A percentile compares a stretch with the other conserved stretches of the same genome.
Conservation (phyloP, 2,113 vertebrate genomes). For the Spermophilus dauricus region DNA sequence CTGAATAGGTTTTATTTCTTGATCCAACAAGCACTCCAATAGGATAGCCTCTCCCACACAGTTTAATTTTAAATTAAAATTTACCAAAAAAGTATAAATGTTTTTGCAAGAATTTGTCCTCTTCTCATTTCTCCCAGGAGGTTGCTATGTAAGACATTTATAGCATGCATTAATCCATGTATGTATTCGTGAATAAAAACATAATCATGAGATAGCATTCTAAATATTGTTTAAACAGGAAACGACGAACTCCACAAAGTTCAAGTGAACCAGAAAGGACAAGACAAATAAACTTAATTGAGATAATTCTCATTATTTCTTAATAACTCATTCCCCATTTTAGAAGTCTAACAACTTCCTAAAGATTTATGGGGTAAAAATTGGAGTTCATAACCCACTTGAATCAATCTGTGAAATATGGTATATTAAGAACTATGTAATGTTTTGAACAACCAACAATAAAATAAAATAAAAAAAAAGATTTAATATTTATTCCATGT, state of each 20-base stretch:
- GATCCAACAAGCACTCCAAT: neutral
- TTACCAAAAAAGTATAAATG: slow-evolving; percentile 48
- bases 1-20: neutral
- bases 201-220: slow-evolving; percentile 20
- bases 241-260: slow-evolving; percentile 68
- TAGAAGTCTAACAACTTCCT: slow-evolving; percentile 32
- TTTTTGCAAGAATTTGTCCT: slow-evolving; percentile 62
- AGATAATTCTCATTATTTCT: slow-evolving; percentile 56
- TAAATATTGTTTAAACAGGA: slow-evolving; percentile 72
- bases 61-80: slow-evolving; percentile 38
- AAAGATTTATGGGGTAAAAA: too few relatives aligned
- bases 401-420: too few relatives aligned
- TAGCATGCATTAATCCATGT: slow-evolving; percentile 26
- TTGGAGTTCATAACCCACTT: too few relatives aligned
- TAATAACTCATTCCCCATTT: slow-evolving; percentile 46
- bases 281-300: slow-evolving; percentile 59
- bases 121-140: slow-evolving; percentile 59
- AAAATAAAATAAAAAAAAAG: too few relatives aligned
- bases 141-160: slow-evolving; percentile 4
- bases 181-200: slow-evolving; percentile 19
- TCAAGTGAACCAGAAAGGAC: slow-evolving; percentile 69
- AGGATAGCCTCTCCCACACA: neutral
- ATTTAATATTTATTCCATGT: slow-evolving; percentile 35
- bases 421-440: too few relatives aligned
- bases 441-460: too few relatives aligned